phyloP scores from a whole-genome alignment of 1,140 invertebrate species.

The Pseudomyrmex pallidus region DNA sequence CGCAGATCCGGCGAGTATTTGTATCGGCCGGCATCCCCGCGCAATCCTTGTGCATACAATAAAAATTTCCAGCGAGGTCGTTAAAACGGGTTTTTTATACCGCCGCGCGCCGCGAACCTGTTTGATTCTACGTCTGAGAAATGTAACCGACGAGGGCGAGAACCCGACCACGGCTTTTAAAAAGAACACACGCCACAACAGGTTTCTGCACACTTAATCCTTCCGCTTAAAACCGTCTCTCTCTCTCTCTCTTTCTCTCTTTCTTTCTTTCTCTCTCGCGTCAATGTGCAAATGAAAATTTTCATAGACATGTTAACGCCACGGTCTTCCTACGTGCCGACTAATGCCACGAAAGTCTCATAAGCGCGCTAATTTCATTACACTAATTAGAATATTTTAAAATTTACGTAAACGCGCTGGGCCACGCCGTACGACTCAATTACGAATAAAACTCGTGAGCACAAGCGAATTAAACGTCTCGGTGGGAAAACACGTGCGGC shows the following conservation, averaged over 20 bases:
- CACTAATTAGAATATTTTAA: constrained; percentile 59
- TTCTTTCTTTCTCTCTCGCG: constrained; percentile 12
- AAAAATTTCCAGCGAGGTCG: constrained; percentile 57
- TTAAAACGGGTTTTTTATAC: constrained; percentile 63
- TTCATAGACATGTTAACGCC: constrained; percentile 53
- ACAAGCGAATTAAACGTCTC: constrained; percentile 53
- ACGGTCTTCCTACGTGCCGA: constrained; percentile 1
- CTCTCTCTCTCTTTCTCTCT: too few species aligned
- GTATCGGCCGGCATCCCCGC: constrained; percentile 49
- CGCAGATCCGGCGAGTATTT: constrained; percentile 49
- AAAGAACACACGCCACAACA: constrained; percentile 69
- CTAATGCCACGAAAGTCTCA: constrained; percentile 54
- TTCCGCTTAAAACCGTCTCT: constrained; percentile 28
- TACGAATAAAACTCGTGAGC: constrained; percentile 50
- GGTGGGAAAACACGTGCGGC: constrained; percentile 36
- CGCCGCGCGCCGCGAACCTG: constrained; percentile 60
- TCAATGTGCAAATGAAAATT: constrained; percentile 58
- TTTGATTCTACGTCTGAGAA: constrained; percentile 73
- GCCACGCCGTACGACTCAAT: constrained; percentile 50
- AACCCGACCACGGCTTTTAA: constrained; percentile 64
- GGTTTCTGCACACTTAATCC: constrained; percentile 70
- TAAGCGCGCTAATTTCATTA: constrained; percentile 59
- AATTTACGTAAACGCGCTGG: constrained; percentile 57
- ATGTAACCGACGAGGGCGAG: constrained; percentile 65
- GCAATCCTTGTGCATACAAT: constrained; percentile 31